Base-by-base conservation (phyloP, 2,113 vertebrate genomes). In the Todiramphus chloris region DNA sequence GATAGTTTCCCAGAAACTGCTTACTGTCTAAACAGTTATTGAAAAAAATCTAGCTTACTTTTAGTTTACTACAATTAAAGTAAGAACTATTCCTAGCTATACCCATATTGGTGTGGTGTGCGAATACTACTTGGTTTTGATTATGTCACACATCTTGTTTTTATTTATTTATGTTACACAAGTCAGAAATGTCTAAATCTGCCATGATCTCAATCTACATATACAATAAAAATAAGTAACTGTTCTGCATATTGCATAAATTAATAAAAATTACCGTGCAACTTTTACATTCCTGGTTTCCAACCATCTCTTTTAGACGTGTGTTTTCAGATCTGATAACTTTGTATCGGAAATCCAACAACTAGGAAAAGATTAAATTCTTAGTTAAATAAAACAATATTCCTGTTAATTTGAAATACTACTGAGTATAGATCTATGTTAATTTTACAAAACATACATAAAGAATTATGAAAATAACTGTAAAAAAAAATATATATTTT, bases 291-390 rank as follows among this genome's bases (percentile, higher is more conserved):
- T 97, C 96, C 84, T 96, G 82, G 59, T 96, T 95, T 84, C 97
- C 96, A 91, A 98, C 67, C 80, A 96, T 97, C 70, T 96, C 97
- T 94, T 98, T 98, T 24, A 97, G 77, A 59, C 96, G 97, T 31
- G 81, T 92, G 68, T 97, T 98, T 97, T 97, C 98, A 35, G 83
- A 93, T 93, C 86, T 85, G 88, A 97, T 66, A 79, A 92, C 90
- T 86, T 96, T 94, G 44, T 95, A 96, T 39, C 0, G 96, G 82
- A 94, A 95, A 73, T 97, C 96, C 68, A 97, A 55, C 60, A 97
- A 87, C 98, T 98, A 92, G 67, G 82, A 93, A 89, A 94, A 94
- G 66, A 95, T 94, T 21, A 6, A 70, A n/a, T 89, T 79, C 31
- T 86, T 72, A 50, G 53, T 93, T 87, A 92, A 75, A 84, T 33